Base-by-base conservation (phyloP, 2,797 vertebrate species). In the Pseudochirops corinnae region DNA sequence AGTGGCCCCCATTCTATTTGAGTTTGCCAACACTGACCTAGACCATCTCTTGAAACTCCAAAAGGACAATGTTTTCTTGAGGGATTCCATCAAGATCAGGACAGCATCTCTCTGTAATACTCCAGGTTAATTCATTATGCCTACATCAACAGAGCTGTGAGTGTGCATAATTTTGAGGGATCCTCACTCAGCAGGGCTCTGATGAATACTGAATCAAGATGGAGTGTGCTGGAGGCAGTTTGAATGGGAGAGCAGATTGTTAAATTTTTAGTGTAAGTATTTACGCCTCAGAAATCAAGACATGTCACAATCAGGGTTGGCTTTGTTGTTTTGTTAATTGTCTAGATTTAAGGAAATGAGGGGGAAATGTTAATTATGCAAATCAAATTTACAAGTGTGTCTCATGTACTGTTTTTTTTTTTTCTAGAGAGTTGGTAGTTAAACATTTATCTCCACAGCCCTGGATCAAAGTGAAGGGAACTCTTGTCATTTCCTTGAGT, bases 51-150 rank as follows among this genome's bases (percentile, higher is more conserved):
- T 91, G 39, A 50, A 60, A 94, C 93, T 94, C 95, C 93, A 91
- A 39, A 62, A 95, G 93, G 92, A 96, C 95, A 96, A 55, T 55
- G 60, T 53, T 92, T 57, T 92, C 56, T 93, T 95, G 87, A 24
- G 82, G 91, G 58, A 92, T 92, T 93, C 93, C n/a, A 56, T 0
- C 55, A 94, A 57, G 55, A 96, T 90, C 31, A 56, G 87, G 96
- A 60, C 57, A 58, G 58, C 33, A 11, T 55, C 82, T 96, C 57
- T 94, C 92, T 55, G 91, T 55, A 95, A 26, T 90, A 90, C 46
- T 87, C 93, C 28, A 91, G 95, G 91, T 60, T 56, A 67, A 60
- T 60, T 95, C 60, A 91, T 94, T 74, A 95, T 92, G 58, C 93
- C 94, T 91, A 28, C 11, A 33, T 16, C 62, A 16, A 67, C 33